phyloP scores from a whole-genome alignment of 2,113 vertebrate species.

The Oryzias javanicus region DNA sequence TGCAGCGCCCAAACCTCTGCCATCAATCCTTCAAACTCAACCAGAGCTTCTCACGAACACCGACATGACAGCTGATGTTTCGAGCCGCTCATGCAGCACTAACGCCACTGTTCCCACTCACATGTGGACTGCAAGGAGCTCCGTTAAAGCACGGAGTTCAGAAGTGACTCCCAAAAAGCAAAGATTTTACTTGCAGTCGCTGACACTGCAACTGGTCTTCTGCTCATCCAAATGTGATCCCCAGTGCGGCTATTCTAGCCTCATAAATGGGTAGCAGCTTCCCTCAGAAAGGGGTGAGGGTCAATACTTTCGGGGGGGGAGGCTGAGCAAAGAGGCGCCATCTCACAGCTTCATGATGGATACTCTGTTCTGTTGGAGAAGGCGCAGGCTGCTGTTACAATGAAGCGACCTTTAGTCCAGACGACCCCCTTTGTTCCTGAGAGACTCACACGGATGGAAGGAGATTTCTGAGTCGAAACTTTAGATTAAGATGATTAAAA shows the following conservation, averaged over 20 bases:
- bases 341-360: constrained; percentile 35
- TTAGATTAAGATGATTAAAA: constrained; percentile 2
- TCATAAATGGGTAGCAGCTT: constrained; percentile 32
- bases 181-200: neutral
- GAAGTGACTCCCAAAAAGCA: neutral
- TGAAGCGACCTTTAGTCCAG: constrained; percentile 34
- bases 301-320: constrained; percentile 50
- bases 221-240: neutral
- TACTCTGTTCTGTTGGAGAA: constrained; percentile 34
- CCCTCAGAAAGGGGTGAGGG: constrained; percentile 38
- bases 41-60: constrained; percentile 4
- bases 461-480: neutral
- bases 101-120: constrained; percentile 37
- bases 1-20: constrained; percentile 52
- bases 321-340: constrained; percentile 19
- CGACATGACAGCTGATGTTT: constrained; percentile 28
- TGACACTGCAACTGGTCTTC: constrained; percentile 36
- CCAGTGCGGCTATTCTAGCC: constrained; percentile 46
- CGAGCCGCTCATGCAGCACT: constrained; percentile 49
- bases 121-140: constrained; percentile 14
- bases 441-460: neutral
- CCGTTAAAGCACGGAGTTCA: constrained; percentile 30
- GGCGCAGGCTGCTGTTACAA: constrained; percentile 23
- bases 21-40: constrained; percentile 24
- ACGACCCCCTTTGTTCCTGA: constrained; percentile 3